phyloP scores from a whole-genome alignment of 2,113 vertebrate genomes.

The Jacana jacana region DNA sequence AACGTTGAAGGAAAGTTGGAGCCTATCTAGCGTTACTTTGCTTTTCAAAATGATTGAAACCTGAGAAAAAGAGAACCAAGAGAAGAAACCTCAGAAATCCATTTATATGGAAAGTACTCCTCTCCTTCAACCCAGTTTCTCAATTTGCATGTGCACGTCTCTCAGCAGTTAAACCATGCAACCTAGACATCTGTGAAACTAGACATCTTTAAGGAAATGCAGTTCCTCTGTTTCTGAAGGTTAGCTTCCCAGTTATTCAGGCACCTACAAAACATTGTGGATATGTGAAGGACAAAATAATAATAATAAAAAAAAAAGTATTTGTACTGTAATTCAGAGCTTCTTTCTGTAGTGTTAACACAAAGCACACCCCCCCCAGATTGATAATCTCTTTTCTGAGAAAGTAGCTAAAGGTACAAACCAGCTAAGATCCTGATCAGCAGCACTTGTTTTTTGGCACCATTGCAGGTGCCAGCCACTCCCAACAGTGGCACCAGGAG shows the following conservation, averaged over 20 bases:
- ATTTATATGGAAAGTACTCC: background rate
- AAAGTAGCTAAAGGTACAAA: background rate
- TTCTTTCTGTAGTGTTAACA: background rate
- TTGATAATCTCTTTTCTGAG: background rate
- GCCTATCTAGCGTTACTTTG: background rate
- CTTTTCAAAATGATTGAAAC: background rate
- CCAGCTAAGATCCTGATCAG: background rate
- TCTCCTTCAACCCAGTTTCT: background rate
- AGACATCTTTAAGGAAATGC: background rate
- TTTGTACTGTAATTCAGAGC: background rate
- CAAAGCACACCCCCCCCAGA: background rate
- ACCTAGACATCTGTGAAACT: background rate
- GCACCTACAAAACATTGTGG: background rate
- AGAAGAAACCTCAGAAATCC: constrained; percentile 6
- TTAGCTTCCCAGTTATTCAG: background rate
- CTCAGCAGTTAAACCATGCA: background rate
- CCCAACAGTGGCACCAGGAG: background rate
- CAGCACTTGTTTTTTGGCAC: background rate
- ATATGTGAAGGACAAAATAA: background rate
- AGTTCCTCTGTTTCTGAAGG: background rate
- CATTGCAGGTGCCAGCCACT: background rate
- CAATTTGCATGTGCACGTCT: background rate
- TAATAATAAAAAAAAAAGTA: background rate
- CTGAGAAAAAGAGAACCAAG: background rate
- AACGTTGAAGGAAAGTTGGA: constrained; percentile 6